Evolutionary conservation across 2,888 invertebrate genomes (phyloP).

Genomic region (Caenorhabditis sinica): DNA sequence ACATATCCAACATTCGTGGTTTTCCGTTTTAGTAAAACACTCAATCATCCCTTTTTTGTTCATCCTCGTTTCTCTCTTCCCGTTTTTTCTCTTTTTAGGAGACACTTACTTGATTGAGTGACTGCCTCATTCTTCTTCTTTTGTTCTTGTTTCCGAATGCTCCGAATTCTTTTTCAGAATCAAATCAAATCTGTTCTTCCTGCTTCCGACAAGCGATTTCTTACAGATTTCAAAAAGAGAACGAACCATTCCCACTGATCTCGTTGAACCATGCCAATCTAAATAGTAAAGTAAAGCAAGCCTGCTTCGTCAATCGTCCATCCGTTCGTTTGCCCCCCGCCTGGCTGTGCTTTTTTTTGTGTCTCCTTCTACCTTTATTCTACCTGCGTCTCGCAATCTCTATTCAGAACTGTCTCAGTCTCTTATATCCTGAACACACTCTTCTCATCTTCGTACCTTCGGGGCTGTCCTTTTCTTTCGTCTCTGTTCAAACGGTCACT

Average conservation of each 20-base stretch:
- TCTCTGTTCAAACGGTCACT: constrained; percentile 55
- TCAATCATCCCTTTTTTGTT: constrained; percentile 42
- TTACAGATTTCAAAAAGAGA: neutral
- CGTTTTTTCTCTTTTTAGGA: constrained; percentile 12
- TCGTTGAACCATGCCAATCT: constrained; percentile 7
- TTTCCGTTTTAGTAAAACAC: constrained; percentile 39
- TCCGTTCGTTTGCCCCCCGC: constrained; percentile 38
- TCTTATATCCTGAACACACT: constrained; percentile 26
- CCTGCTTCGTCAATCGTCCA: constrained; percentile 5
- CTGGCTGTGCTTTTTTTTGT: constrained; percentile 36
- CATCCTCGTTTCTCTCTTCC: constrained; percentile 24
- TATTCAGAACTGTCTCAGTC: constrained; percentile 19
- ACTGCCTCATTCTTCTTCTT: constrained; percentile 10
- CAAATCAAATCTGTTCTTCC: constrained; percentile 18
- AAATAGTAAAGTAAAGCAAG: constrained; percentile 28
- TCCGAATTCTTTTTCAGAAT: constrained; percentile 20
- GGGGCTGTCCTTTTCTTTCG: constrained; percentile 10
- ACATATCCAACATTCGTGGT: constrained; percentile 16
- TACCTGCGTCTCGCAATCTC: constrained; percentile 29
- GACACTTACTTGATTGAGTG: constrained; percentile 34
- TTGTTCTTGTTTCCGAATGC: constrained; percentile 35
- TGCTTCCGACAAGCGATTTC: neutral
- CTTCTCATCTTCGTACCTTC: constrained; percentile 20
- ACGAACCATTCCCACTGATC: neutral
- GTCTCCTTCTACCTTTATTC: constrained; percentile 17